Evolutionary conservation across 2,888 invertebrate genomes (phyloP), one percentile per base, ranked within the genome.

Genomic region (Spisula solida): DNA sequence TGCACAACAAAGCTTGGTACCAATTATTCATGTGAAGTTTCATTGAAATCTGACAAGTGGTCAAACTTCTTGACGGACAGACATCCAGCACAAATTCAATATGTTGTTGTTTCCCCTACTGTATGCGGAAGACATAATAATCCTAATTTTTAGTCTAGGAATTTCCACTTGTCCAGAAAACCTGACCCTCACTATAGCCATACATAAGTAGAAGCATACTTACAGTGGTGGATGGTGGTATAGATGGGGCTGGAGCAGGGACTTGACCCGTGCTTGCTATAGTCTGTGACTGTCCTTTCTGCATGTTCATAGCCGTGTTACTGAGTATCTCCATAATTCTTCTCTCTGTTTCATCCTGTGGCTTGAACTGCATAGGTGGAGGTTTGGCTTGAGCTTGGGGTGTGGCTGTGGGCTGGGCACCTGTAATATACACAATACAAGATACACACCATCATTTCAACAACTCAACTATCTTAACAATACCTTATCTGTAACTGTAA

Each of bases 281-380:
- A 25, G 86, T 78, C 4, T 89, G 90, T 8, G 91, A 82, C 80
- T 93, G 94, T n/a, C 91, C 92, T 20, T 92, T 81, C 78, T 90
- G 90, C 88, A 92, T 88, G 31, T 91, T 92, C 51, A 92, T 92
- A 16, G 93, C 93, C 10, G 93, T 94, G 82, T 94, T 95, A 87
- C 93, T 94, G 31, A 95, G 93, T 31, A 95, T 95, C 87, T 95
- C 95, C 90, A 95, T 92, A 20, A 95, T 95, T 56, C 95, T 89
- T 75, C 95, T 88, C 66, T 95, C 95, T 14, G 95, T 95, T 88
- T 95, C 95, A 60, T 95, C 95, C 91, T 95, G 95, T 1, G 95
- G 95, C 81, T 95, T 95, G 85, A 94, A 94, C 81, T 93, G 93
- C 75, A 94, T 91, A 0, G 95, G 94, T 47, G 95, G 94, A 25